Base-by-base conservation (phyloP, 2,113 vertebrate species). In the Eonycteris spelaea region DNA sequence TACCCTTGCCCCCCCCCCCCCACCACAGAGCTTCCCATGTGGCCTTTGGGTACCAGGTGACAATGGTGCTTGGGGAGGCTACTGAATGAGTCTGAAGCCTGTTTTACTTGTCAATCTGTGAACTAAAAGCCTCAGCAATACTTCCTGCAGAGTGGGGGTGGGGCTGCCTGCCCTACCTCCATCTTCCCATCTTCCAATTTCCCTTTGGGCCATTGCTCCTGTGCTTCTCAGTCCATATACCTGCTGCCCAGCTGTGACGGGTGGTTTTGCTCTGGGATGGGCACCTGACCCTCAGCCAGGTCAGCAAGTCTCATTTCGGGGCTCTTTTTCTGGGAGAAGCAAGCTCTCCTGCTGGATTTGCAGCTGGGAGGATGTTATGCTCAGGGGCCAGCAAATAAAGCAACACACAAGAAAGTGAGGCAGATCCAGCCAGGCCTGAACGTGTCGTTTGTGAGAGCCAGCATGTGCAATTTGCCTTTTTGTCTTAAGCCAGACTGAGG, bases 391-490 rank as follows among this genome's bases (percentile, higher is more conserved):
- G 70, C 79, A 59, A 68, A 65, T 1, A 26, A 86, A 57, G 84
- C 30, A 11, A 51, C 0, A 0, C 5, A 21, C 0, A 43, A 73
- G 68, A 53, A 33, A 67, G 26, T 0, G 11, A 40, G 11, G 28
- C 38, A 51, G 33, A n/a, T 55, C n/a, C 4, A 10, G 38, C 14
- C 26, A 26, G 11, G 35, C n/a, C 65, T 21, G 26, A 18, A 5
- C 21, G 1, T 15, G 45, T 28, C 53, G 9, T 1, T 7, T 68
- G 0, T 35, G 61, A 83, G 33, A 75, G 85, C 57, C 24, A 19
- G 45, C 3, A 26, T 0, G 43, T 0, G 30, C 16, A 65, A 55
- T 13, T 13, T 38, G 51, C 10, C 5, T 14, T 74, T 83, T 24
- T 71, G 55, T 79, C 38, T 78, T 24, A 38, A 40, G 65, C 7